Evolutionary conservation across 1,140 invertebrate species (phyloP).

Genomic region (Mya arenaria): DNA sequence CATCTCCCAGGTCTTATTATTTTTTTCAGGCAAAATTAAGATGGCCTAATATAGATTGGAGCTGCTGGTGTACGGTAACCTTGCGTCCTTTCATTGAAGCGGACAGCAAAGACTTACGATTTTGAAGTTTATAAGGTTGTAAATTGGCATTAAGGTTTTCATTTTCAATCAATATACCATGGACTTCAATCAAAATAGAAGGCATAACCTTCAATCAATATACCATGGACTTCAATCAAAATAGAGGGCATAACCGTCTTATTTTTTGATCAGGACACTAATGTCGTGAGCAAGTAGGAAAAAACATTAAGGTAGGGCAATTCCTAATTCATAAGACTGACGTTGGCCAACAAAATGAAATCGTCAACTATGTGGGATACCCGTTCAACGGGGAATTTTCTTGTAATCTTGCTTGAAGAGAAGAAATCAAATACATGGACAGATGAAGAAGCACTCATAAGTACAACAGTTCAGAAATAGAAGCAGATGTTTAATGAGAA

Average conservation of each 20-base stretch:
- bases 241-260: no score
- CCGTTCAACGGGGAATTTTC: neutral
- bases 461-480: constrained; percentile 16
- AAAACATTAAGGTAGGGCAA: neutral
- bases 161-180: no score
- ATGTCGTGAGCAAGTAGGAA: no score
- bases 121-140: no score
- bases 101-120: no score
- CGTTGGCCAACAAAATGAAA: constrained; percentile 11
- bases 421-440: constrained; percentile 1
- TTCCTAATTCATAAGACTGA: neutral
- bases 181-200: no score
- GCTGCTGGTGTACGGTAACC: neutral
- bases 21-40: constrained; percentile 26
- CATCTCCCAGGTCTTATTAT: constrained; percentile 2
- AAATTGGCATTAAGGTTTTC: no score
- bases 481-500: neutral
- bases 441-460: constrained; percentile 3
- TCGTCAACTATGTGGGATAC: constrained; percentile 36
- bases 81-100: neutral
- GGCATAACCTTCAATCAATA: no score
- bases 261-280: no score
- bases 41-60: neutral
- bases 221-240: no score
- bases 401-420: neutral